Evolutionary conservation across 2,113 vertebrate genomes (phyloP).

Genomic region (Notiomystis cincta): DNA sequence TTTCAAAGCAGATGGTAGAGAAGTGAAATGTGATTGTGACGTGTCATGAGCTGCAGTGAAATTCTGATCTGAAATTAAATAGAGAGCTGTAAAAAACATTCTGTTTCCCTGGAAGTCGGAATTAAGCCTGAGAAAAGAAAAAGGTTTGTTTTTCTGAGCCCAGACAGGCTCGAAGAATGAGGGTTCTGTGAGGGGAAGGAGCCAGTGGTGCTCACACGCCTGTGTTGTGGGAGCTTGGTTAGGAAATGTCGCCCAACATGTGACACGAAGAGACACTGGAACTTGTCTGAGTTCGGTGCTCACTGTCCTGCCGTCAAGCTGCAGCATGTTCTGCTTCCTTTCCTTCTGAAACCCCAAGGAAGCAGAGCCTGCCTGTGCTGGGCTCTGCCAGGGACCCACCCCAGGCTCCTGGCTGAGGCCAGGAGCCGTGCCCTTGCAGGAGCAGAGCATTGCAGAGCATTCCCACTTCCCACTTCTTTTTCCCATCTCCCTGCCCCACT

Average conservation of each 20-base stretch:
- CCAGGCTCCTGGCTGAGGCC: not conserved
- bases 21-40: not conserved
- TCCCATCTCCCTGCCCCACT: not conserved
- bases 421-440: accelerated
- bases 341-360: not conserved
- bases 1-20: not conserved
- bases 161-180: not conserved
- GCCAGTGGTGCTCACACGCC: not conserved
- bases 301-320: not conserved
- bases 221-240: not conserved
- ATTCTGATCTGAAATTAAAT: not conserved
- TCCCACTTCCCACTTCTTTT: not conserved
- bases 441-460: not conserved
- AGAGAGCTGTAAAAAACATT: not conserved
- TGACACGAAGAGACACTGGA: not conserved
- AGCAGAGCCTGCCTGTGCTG: accelerated
- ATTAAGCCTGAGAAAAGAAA: not conserved
- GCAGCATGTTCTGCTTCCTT: not conserved
- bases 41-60: not conserved
- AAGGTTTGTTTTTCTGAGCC: not conserved
- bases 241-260: not conserved
- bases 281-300: not conserved
- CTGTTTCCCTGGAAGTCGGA: not conserved
- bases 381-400: not conserved
- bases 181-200: not conserved